These are phyloP conservation scores for Gadopsis marmoratus DNA, from an alignment of 2,797 vertebrate species.

Conservation along the genomic window DNA sequence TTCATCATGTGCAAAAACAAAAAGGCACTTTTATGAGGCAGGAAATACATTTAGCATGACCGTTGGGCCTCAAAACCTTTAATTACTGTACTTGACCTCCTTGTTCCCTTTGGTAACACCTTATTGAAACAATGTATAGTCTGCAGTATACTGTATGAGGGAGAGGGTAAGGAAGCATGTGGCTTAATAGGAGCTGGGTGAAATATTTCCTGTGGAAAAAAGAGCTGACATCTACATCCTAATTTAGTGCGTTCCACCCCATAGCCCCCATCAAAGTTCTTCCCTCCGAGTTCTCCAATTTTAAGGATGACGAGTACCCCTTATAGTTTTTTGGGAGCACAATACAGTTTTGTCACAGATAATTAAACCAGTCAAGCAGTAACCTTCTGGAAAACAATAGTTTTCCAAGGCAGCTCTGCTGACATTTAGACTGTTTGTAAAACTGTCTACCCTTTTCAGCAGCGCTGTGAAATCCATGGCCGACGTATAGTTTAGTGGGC, in stretches of 20 bases:
- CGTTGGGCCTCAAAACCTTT: background rate
- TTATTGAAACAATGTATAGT: background rate
- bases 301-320: constrained; percentile 54
- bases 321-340: constrained; percentile 47
- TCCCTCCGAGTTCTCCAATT: constrained; percentile 45
- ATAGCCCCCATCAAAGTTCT: background rate
- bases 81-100: background rate
- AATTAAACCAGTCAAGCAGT: constrained; percentile 71
- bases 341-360: constrained; percentile 71
- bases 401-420: constrained; percentile 42
- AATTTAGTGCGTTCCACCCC: constrained; percentile 12
- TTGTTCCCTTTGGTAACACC: background rate
- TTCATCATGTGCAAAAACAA: too few relatives aligned
- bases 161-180: too few relatives aligned
- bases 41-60: too few relatives aligned
- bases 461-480: constrained; percentile 25
- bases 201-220: constrained; percentile 22
- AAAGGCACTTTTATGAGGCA: too few relatives aligned
- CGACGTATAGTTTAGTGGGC: constrained; percentile 26
- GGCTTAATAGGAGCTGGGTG: background rate
- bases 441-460: constrained; percentile 53
- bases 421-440: constrained; percentile 73
- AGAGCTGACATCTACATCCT: constrained; percentile 6
- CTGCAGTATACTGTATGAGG: background rate
- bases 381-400: constrained; percentile 71